phyloP scores from a whole-genome alignment of 1,140 invertebrate species.

The Zaprionus africanus region DNA sequence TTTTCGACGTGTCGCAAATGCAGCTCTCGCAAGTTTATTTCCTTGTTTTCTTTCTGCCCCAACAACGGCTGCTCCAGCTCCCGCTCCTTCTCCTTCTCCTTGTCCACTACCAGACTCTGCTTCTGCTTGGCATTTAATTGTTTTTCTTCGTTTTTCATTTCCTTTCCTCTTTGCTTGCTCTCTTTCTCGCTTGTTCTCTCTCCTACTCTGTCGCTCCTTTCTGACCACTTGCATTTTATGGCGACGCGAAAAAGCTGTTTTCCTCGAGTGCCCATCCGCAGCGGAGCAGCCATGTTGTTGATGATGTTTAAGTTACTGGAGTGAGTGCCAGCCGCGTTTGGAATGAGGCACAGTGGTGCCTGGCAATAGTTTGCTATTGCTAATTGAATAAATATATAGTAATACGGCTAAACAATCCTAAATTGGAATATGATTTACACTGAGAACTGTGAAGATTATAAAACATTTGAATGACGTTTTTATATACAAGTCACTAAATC shows the following conservation, averaged over 20 bases:
- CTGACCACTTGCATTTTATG: constrained; percentile 81
- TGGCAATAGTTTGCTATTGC: background rate
- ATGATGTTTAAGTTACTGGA: constrained; percentile 69
- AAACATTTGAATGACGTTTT: background rate
- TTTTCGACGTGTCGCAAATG: constrained; percentile 79
- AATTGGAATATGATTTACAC: background rate
- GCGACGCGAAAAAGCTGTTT: constrained; percentile 80
- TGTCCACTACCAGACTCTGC: background rate
- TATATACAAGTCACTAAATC: too few species aligned
- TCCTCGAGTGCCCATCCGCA: constrained; percentile 41
- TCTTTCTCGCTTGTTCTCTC: constrained; percentile 16
- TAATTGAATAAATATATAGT: too few species aligned
- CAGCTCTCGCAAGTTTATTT: constrained; percentile 73
- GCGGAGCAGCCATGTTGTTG: constrained; percentile 70
- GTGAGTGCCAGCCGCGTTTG: constrained; percentile 19
- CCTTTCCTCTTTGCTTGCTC: constrained; percentile 32
- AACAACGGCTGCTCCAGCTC: constrained; percentile 49
- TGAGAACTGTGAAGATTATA: background rate
- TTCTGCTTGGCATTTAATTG: constrained; percentile 74
- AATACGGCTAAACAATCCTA: background rate
- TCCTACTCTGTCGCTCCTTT: constrained; percentile 33
- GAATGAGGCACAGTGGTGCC: constrained; percentile 38
- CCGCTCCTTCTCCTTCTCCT: constrained; percentile 50
- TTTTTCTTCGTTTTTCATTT: constrained; percentile 80
- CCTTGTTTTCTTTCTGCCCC: constrained; percentile 69